Percentiles rank a stretch among this genome's conserved stretches.
Evolutionary conservation across 2,888 invertebrate species (phyloP).

Genomic region (Orthosia gracilis): DNA sequence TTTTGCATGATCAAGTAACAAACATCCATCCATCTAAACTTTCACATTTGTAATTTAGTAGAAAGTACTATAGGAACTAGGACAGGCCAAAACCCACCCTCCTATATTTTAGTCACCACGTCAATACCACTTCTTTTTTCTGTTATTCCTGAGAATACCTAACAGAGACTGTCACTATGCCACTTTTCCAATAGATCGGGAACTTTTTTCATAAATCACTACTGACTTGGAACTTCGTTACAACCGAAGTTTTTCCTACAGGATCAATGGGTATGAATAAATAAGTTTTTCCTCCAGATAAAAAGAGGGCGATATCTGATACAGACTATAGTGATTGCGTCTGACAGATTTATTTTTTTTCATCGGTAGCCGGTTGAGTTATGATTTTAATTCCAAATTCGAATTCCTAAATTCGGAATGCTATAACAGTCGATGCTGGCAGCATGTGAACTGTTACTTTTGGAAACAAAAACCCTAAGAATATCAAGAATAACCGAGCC

Average conservation of each 20-base stretch:
- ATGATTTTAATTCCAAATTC: background rate
- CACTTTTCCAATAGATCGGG: slow-evolving; percentile 29
- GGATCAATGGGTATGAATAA: slow-evolving; percentile 57
- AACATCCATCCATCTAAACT: no score
- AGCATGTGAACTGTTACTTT: no score
- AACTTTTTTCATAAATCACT: slow-evolving; percentile 54
- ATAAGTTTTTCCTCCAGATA: slow-evolving; percentile 40
- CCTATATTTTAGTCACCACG: background rate
- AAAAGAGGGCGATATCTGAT: slow-evolving; percentile 19
- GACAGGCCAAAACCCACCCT: background rate
- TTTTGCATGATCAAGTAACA: no score
- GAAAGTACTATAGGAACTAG: no score
- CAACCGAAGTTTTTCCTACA: slow-evolving; percentile 32
- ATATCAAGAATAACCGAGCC: no score
- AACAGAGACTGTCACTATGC: slow-evolving; percentile 23
- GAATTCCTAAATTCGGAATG: background rate
- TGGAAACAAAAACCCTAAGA: background rate
- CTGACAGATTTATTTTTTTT: slow-evolving; percentile 14
- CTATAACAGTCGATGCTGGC: no score
- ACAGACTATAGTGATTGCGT: slow-evolving; percentile 7
- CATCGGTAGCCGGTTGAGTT: background rate
- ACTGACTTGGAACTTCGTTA: slow-evolving; percentile 36
- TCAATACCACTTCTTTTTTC: background rate
- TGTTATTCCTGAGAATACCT: slow-evolving; percentile 13
- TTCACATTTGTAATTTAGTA: no score